Base-by-base conservation (phyloP, 2,888 invertebrate genomes). In the Netelia virgata region DNA sequence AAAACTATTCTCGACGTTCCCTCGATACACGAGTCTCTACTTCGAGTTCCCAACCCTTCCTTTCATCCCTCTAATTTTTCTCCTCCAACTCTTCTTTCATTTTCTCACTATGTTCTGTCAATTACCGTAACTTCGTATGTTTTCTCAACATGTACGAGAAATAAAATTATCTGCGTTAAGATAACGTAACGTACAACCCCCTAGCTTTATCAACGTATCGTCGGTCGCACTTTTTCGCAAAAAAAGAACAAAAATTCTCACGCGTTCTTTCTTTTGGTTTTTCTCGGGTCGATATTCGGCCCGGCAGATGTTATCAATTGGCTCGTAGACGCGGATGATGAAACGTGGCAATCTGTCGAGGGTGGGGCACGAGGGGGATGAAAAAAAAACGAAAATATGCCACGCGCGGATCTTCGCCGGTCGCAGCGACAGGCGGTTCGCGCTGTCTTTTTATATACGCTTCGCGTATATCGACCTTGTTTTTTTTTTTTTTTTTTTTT, bases 381-480 rank as follows among this genome's bases (percentile, higher is more conserved):
- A 57, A 57, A 18, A 57, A 57, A 18, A 57, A 53, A 53, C 5
- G 50, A 50, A 23, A 68, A 69, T 69, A 3, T 55, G 64, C 64
- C 64, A 43, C 64, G 64, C 18, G 64, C 18, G 28, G 14, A 36
- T 36, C 36, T 36, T 14, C 63, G 6, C 14, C 36, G 36, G 28
- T 63, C 36, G 36, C 63, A 63, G 36, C 36, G 14, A 36, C 36
- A 16, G 9, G 57, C 57, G 18, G 16, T 57, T 57, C 9, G 16
- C 63, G 0, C 36, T 9, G 10, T 63, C 16, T 41, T 63, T 61
- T 61, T 36, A 14, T 36, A 28, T n/a, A 28, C 63, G 10, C 10
- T 18, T 10, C n/a, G 23, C 36, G 28, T 63, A 23, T 36, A 36
- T 59, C 6, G 8, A 16, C 3, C 9, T 63, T 5, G 14, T 36